Base-by-base conservation (phyloP, 2,113 vertebrate species). In the Leucosticte australis region DNA sequence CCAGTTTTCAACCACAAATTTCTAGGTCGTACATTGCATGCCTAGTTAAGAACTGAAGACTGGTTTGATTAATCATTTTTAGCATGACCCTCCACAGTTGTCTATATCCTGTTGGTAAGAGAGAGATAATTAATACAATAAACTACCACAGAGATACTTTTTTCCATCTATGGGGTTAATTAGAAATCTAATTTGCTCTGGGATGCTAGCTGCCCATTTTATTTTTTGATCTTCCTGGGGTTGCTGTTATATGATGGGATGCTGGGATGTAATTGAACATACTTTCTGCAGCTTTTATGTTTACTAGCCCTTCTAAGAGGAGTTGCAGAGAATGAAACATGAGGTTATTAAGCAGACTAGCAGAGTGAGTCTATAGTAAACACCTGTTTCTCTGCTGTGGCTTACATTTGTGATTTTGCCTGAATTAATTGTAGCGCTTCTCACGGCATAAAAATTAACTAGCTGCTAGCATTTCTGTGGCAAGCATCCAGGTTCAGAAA, bases 391-490 rank as follows among this genome's bases (percentile, higher is more conserved):
- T 92, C 64, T 91, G 49, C 53, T 94, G 64, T 67, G 77, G 42
- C 46, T 95, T 88, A 82, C 14, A 1, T 69, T 46, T 82, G n/a
- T 86, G 46, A 96, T 92, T 95, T 92, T 94, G 56, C 68, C 23
- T 94, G 89, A 94, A 92, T 82, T 94, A 91, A 96, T 90, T 94
- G 35, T 33, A 94, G 62, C 60, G 35, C 37, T 87, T 27, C 7
- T 88, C 70, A 64, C 83, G 27, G 31, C 59, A 91, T 68, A 83
- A 93, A 95, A 96, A 92, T 79, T 83, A 94, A 78, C 42, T 0
- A 16, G 5, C 84, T 95, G 78, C 21, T 62, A 89, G 23, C 23
- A 59, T 81, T 81, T 80, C 60, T 71, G 24, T 69, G 90, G 44
- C 62, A 84, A 81, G 11, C 33, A 78, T 83, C 23, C 59, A 42